A percentile compares a stretch with the other conserved stretches of the same genome.
Conservation (phyloP, 2,113 vertebrate species). For the Oreotrochilus melanogaster region DNA sequence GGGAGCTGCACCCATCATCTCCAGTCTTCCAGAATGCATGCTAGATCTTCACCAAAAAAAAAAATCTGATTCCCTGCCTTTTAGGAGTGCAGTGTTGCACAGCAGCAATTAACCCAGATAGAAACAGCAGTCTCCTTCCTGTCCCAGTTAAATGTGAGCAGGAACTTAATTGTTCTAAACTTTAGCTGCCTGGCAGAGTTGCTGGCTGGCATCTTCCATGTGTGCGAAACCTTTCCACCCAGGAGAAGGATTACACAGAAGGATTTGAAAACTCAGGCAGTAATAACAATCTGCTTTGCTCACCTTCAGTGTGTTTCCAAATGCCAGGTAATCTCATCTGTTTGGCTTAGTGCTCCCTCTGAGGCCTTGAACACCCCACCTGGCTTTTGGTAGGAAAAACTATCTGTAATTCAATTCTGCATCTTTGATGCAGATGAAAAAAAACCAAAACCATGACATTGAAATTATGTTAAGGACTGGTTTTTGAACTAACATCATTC, state of each 20-base stretch:
- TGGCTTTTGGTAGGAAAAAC: constrained; percentile 29
- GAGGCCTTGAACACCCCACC: constrained; percentile 20
- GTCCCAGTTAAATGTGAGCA: neutral
- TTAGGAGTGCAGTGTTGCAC: neutral
- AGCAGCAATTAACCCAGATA: neutral
- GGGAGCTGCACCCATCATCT: neutral
- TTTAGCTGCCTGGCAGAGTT: neutral
- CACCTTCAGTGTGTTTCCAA: constrained; percentile 44
- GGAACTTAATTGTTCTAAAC: neutral
- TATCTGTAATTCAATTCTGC: constrained; percentile 43
- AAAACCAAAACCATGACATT: neutral
- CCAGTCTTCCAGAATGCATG: neutral
- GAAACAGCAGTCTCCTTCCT: neutral
- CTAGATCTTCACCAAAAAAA: neutral
- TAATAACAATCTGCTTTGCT: constrained; percentile 4
- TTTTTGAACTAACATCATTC: constrained; percentile 17
- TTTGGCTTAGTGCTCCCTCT: constrained; percentile 16
- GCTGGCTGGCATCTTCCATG: neutral
- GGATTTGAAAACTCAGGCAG: constrained; percentile 3
- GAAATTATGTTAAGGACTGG: neutral
- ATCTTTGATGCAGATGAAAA: constrained; percentile 3
- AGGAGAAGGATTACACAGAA: neutral
- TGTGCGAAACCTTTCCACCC: neutral
- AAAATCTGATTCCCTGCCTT: neutral
- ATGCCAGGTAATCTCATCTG: constrained; percentile 6